A percentile compares a stretch with the other conserved stretches of the same genome.
These are phyloP conservation scores for Phalloptychus januarius DNA, from an alignment of 2,797 vertebrate species.

Conservation along the genomic window DNA sequence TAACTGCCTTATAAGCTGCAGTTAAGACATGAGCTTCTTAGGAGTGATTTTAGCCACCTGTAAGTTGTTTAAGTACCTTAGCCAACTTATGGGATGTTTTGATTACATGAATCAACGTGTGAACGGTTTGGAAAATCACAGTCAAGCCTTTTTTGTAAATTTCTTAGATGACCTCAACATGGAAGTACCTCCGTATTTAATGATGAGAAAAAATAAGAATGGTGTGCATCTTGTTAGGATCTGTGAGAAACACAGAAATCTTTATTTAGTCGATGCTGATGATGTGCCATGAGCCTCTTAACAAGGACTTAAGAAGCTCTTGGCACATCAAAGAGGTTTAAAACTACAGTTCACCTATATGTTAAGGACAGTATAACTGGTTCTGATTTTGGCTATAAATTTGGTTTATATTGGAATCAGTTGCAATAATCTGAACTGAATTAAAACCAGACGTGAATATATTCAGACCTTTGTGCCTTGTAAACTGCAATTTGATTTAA, in stretches of 20 bases:
- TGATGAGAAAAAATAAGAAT: not conserved
- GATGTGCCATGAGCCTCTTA: slow-evolving; percentile 1
- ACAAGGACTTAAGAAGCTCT: not conserved
- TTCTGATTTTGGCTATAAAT: not conserved
- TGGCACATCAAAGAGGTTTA: slow-evolving; percentile 1
- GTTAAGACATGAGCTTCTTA: slow-evolving; percentile 7
- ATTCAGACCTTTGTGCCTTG: not conserved
- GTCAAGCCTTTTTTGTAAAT: not conserved
- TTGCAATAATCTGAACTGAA: not conserved
- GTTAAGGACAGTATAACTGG: not conserved
- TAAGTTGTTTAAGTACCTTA: slow-evolving; percentile 10
- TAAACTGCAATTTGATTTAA: not conserved
- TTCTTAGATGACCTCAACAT: not conserved
- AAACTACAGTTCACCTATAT: not conserved
- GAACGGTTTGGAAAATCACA: not conserved
- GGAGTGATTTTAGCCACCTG: slow-evolving; percentile 6
- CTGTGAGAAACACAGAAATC: not conserved
- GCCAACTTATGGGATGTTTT: not conserved
- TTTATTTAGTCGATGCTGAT: slow-evolving; percentile 4
- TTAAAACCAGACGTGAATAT: not conserved
- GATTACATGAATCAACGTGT: not conserved
- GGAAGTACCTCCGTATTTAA: not conserved
- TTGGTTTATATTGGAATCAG: not conserved
- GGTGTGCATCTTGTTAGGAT: not conserved
- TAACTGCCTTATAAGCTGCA: not conserved